Evolutionary conservation across 92 coral and sea anemone genomes (phyloP).

Genomic region (Umimayanthus chanpuru): DNA sequence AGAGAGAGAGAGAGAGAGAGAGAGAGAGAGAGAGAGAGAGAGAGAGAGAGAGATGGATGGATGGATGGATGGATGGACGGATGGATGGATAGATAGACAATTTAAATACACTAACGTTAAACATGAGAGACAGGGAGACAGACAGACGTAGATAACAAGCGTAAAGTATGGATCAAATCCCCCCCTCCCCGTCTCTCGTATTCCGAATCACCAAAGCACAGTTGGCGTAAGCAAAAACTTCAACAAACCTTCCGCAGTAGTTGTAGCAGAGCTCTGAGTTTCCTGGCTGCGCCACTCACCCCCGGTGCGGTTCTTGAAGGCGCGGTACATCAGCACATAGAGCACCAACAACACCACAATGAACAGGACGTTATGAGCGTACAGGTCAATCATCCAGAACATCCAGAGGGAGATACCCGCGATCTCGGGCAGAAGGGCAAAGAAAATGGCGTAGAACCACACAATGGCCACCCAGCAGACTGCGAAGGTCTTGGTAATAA

Average conservation of each 20-base stretch:
- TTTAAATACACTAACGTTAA: too few relatives aligned
- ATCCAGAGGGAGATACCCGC: slow-evolving; percentile 26
- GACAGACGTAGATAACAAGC: too few relatives aligned
- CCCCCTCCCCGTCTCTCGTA: background rate
- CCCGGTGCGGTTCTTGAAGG: slow-evolving; percentile 53
- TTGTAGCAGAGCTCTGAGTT: background rate
- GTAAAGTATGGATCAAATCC: too few relatives aligned
- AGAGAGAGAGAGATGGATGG: too few relatives aligned
- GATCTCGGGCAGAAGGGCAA: slow-evolving; percentile 72
- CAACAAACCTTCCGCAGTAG: slow-evolving; percentile 22
- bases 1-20: too few relatives aligned
- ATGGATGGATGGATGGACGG: too few relatives aligned
- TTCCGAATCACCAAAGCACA: background rate
- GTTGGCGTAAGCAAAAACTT: background rate
- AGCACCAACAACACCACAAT: slow-evolving; percentile 54
- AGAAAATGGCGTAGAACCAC: slow-evolving; percentile 65
- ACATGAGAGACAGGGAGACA: too few relatives aligned
- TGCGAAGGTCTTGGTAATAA: slow-evolving; percentile 47
- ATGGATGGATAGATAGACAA: too few relatives aligned
- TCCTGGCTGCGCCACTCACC: slow-evolving; percentile 50
- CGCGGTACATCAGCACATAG: slow-evolving; percentile 57
- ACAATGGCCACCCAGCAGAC: slow-evolving; percentile 45
- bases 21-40: too few relatives aligned
- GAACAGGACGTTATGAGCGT: slow-evolving; percentile 61
- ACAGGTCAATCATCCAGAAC: slow-evolving; percentile 54